Evolutionary conservation across 1,140 invertebrate species (phyloP), one percentile per base, ranked within the genome.

Genomic region (Glomeris maerens): DNA sequence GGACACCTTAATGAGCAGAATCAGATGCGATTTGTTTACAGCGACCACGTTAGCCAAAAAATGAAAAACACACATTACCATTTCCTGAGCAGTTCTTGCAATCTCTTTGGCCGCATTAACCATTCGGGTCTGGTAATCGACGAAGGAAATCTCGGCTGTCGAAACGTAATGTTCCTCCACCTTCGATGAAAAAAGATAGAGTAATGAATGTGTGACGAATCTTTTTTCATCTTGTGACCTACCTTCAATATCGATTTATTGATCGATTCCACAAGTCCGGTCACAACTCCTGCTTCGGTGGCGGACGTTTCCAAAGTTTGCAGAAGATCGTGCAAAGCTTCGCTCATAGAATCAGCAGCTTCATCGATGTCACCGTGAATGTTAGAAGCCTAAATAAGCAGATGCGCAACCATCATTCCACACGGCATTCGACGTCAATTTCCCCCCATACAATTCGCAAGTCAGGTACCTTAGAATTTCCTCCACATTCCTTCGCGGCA

Each of bases 101-200:
- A 98, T 95, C 64, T 97, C 90, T 68, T 97, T 96, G 1, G 88
- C 81, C 31, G 80, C 76, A 53, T 80, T 79, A 2, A 97, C 89
- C 92, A 98, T 98, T 49, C 90, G 74, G 0, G 93, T 96, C 66
- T 98, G 95, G 66, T 92, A 95, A 66, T 97, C 91, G 2, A 95
- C 93, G 64, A 90, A 97, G 1, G 68, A 72, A 29, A 55, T 60
- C 45, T 62, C 61, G 27, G 39, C 55, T 41, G 17, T 57, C 54
- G 53, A 64, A 61, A 45, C 53, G 54, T 40, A 59, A 44, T 13
- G 10, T 20, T 46, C 28, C 13, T 54, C 46, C 52, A 27, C 42
- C 45, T 29, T 29, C 21, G 29, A 39, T 52, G 10, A 27, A 22
- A 26, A 41, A 45, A 50, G 27, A 38, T 25, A 2, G 20, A 29